A percentile compares a stretch with the other conserved stretches of the same genome.
phyloP scores from a whole-genome alignment of 2,888 invertebrate genomes.

The Diadegma fenestrale region DNA sequence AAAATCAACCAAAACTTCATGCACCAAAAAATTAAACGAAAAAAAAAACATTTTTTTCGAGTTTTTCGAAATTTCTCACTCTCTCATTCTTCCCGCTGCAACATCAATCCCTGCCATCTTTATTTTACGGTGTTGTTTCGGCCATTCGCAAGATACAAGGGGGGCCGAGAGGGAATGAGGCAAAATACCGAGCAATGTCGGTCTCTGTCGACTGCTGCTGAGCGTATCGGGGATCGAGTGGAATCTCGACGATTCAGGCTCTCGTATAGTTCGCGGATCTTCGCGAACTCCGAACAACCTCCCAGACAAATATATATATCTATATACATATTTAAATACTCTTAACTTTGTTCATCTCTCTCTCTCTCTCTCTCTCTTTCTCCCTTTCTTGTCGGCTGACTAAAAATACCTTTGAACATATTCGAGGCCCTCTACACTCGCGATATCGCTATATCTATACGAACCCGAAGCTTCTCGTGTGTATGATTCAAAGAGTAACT shows the following conservation, averaged over 20 bases:
- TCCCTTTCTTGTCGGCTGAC: conserved; percentile 45
- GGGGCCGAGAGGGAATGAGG: not conserved
- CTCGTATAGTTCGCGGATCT: conserved; percentile 61
- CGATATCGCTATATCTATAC: conserved; percentile 47
- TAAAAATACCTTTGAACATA: conserved; percentile 74
- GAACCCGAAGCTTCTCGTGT: not conserved
- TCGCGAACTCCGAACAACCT: conserved; percentile 66
- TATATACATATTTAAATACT: conserved; percentile 26
- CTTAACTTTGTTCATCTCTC: conserved; percentile 55
- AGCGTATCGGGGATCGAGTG: conserved; percentile 71
- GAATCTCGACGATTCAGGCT: conserved; percentile 80
- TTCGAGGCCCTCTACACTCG: conserved; percentile 63
- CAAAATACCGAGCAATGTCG: conserved; percentile 38
- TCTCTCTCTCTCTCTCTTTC: conserved; percentile 64
- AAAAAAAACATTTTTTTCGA: conserved; percentile 46
- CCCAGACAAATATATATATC: conserved; percentile 39
- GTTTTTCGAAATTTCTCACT: conserved; percentile 29
- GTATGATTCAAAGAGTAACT: conserved; percentile 4
- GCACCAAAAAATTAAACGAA: not conserved
- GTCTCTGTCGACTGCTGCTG: conserved; percentile 51
- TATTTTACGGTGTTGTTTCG: conserved; percentile 45
- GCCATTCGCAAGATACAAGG: conserved; percentile 18
- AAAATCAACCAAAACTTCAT: conserved; percentile 48
- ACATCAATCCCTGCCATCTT: conserved; percentile 45
- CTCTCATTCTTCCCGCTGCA: conserved; percentile 54